phyloP scores from a whole-genome alignment of 2,797 vertebrate species.

The Spatula clypeata region DNA sequence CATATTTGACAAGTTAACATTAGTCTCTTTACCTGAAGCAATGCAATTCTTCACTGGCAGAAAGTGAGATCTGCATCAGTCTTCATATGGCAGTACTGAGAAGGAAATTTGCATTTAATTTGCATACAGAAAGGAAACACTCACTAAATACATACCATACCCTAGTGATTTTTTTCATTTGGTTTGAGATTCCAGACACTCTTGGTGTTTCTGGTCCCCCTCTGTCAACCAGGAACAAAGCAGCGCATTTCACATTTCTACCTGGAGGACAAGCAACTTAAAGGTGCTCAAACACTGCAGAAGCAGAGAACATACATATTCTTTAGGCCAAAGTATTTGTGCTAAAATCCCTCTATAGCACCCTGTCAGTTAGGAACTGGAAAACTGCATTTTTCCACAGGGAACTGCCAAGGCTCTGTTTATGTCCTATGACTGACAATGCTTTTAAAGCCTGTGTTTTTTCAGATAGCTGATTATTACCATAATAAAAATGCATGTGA shows the following conservation, averaged over 20 bases:
- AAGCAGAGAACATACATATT: background rate
- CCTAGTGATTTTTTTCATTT: too few relatives aligned
- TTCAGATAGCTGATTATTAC: background rate
- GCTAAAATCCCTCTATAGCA: background rate
- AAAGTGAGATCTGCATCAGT: background rate
- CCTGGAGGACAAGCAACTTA: background rate
- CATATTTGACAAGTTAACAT: conserved; percentile 19
- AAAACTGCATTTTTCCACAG: background rate
- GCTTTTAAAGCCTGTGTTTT: background rate
- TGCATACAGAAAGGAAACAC: background rate
- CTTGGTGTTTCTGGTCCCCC: background rate
- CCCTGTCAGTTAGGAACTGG: background rate
- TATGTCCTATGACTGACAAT: background rate
- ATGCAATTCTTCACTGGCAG: background rate
- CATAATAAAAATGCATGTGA: background rate
- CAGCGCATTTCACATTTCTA: background rate
- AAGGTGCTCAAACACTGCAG: background rate
- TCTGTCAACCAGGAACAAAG: background rate
- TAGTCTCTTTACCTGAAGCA: conserved; percentile 37
- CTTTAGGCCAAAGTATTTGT: background rate
- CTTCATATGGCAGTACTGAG: background rate
- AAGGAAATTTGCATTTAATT: conserved; percentile 12
- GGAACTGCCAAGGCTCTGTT: background rate
- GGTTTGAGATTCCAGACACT: background rate
- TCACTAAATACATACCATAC: background rate